A percentile compares a stretch with the other conserved stretches of the same genome.
Conservation (phyloP, 2,888 invertebrate genomes). For the Tyria jacobaeae region DNA sequence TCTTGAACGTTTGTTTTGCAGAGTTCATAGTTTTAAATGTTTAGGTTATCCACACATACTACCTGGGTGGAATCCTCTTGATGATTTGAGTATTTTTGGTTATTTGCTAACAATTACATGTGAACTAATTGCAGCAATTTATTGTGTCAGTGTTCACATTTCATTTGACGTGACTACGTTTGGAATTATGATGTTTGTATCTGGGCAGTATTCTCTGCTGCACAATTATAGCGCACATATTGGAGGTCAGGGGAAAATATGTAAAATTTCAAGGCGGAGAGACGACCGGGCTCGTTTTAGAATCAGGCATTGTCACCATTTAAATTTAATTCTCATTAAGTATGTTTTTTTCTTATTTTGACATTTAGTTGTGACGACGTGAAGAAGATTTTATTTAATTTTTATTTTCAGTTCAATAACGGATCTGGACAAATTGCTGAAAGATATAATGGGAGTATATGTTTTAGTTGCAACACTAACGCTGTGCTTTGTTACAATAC, state of each 20-base stretch:
- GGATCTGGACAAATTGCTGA: conserved; percentile 58
- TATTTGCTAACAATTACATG: conserved; percentile 57
- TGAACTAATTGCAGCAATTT: conserved; percentile 63
- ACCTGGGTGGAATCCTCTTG: conserved; percentile 68
- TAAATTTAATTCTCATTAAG: conserved; percentile 61
- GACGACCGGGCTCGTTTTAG: conserved; percentile 64
- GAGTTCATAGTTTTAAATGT: conserved; percentile 34
- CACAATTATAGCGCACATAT: conserved; percentile 62
- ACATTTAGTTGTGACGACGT: neutral
- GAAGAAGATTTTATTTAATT: neutral
- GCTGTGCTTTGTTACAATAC: conserved; percentile 70
- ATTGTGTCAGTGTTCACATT: conserved; percentile 65
- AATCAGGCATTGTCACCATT: conserved; percentile 65
- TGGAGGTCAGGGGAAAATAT: conserved; percentile 60
- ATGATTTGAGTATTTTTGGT: conserved; percentile 48
- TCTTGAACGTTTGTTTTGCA: conserved; percentile 57
- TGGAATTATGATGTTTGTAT: conserved; percentile 72
- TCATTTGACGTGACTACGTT: conserved; percentile 68
- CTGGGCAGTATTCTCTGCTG: conserved; percentile 68
- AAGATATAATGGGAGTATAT: conserved; percentile 71
- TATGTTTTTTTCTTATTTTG: conserved; percentile 48
- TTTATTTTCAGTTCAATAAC: conserved; percentile 60
- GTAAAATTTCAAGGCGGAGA: conserved; percentile 47
- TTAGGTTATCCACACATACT: conserved; percentile 66
- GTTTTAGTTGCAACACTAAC: conserved; percentile 68